phyloP scores from a whole-genome alignment of 2,113 vertebrate genomes.

The Nettapus auritus region DNA sequence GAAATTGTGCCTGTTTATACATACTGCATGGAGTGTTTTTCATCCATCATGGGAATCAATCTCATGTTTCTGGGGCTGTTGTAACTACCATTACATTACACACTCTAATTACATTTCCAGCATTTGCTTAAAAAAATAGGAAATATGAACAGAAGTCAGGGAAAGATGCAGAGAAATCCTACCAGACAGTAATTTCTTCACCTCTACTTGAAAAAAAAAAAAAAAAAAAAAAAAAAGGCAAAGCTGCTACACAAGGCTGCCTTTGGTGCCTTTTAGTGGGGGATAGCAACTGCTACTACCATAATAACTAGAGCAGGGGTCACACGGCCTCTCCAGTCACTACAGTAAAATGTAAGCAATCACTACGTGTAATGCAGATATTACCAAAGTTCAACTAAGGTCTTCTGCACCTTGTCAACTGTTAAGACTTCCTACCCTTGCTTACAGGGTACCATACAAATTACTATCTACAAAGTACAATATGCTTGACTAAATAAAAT shows the following conservation, averaged over 20 bases:
- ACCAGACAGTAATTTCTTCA: neutral
- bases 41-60: constrained; percentile 27
- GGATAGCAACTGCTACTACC: neutral
- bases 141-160: neutral
- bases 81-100: constrained; percentile 19
- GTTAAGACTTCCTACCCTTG: neutral
- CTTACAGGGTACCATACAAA: neutral
- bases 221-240: neutral
- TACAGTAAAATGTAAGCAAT: neutral
- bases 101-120: neutral
- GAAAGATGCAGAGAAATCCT: neutral
- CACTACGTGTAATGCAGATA: neutral
- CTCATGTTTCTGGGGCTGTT: neutral
- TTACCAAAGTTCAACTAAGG: neutral
- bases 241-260: neutral
- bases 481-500: neutral
- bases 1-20: constrained; percentile 57
- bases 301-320: neutral
- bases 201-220: neutral
- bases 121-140: constrained; percentile 23
- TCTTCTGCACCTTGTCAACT: neutral
- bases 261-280: neutral
- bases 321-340: too few relatives aligned
- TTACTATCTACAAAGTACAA: neutral
- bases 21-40: neutral